phyloP scores from a whole-genome alignment of 1,140 invertebrate species.

The Harpegnathos saltator region DNA sequence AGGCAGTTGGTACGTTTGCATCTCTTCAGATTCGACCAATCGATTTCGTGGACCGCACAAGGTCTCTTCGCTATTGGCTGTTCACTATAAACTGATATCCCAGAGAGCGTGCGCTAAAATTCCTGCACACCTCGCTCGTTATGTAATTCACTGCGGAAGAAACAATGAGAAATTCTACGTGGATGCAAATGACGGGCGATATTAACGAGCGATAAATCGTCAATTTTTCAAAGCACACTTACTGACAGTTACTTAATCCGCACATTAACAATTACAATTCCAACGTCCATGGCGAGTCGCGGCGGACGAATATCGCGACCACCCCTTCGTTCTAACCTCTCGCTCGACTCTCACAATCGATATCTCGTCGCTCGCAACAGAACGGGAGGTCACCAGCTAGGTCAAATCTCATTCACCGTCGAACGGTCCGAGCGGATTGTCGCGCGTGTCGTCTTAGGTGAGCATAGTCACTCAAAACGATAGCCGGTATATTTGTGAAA shows the following conservation, averaged over 20 bases:
- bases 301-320: neutral
- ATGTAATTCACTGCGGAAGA: neutral
- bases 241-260: too few relatives aligned
- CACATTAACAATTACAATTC: slow-evolving; percentile 16
- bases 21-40: neutral
- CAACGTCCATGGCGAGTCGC: neutral
- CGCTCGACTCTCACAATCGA: slow-evolving; percentile 57
- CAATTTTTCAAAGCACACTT: neutral
- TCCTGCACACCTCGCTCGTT: neutral
- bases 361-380: slow-evolving; percentile 22
- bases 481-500: neutral
- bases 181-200: too few relatives aligned
- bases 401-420: slow-evolving; percentile 73
- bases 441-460: slow-evolving; percentile 63
- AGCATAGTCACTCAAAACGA: slow-evolving; percentile 56
- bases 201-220: neutral
- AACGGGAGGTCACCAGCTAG: slow-evolving; percentile 75
- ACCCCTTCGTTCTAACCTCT: slow-evolving; percentile 73
- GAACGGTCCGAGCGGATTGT: slow-evolving; percentile 63
- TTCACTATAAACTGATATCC: neutral
- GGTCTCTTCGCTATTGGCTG: neutral
- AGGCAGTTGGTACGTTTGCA: neutral
- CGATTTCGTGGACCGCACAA: neutral
- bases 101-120: neutral
- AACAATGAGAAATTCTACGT: neutral